These are phyloP conservation scores for Chrysocyon brachyurus DNA, from an alignment of 2,797 vertebrate species.

Conservation along the genomic window DNA sequence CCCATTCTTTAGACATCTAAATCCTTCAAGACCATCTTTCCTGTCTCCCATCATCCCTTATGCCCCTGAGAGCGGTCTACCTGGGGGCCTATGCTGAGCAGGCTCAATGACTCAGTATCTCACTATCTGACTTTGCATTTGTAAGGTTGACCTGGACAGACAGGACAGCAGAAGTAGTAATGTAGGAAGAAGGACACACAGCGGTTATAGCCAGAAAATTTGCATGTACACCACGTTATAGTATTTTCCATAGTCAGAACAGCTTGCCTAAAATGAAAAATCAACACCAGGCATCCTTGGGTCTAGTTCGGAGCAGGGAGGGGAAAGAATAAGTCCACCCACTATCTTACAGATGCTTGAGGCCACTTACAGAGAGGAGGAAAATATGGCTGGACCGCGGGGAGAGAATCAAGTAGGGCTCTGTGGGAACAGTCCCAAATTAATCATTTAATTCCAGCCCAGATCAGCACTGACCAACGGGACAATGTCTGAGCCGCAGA, in stretches of 20 bases:
- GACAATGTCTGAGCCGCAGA: neutral
- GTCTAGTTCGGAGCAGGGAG: neutral
- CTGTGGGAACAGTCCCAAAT: neutral
- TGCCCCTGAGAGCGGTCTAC: neutral
- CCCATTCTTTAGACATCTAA: neutral
- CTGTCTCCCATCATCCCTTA: neutral
- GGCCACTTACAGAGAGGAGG: neutral
- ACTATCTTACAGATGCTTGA: neutral
- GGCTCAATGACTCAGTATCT: neutral
- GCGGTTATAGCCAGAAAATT: neutral
- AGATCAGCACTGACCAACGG: neutral
- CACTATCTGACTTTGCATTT: neutral
- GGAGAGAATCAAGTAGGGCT: neutral
- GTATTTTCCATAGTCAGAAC: neutral
- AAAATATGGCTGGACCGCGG: neutral
- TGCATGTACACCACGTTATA: neutral
- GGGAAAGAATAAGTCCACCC: neutral
- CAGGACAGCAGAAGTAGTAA: neutral
- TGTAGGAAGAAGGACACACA: neutral
- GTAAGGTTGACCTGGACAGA: neutral
- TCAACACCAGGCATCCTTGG: neutral
- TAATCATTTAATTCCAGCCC: neutral
- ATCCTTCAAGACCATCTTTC: neutral
- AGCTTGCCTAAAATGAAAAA: neutral
- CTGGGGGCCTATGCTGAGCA: fast-evolving